phyloP scores from a whole-genome alignment of 2,113 vertebrate species.

The Thalassoma bifasciatum region DNA sequence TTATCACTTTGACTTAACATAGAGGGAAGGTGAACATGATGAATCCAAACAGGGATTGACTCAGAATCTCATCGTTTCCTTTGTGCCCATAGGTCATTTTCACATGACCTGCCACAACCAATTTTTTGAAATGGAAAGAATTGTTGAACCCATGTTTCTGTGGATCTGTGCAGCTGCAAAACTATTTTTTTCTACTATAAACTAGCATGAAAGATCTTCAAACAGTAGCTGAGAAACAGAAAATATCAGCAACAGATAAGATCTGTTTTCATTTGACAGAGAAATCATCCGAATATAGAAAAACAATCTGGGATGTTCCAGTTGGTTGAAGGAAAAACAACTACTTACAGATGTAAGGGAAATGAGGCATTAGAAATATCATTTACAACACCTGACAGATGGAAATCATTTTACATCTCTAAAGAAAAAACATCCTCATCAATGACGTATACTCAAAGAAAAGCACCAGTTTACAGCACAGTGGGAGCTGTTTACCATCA shows the following conservation, averaged over 20 bases:
- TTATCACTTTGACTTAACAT: too few species aligned
- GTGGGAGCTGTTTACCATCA: conserved; percentile 5
- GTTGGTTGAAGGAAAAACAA: not conserved
- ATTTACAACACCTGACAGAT: not conserved
- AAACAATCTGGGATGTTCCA: not conserved
- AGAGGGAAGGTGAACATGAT: too few species aligned
- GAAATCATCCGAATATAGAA: not conserved
- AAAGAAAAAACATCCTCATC: not conserved
- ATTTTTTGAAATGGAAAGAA: too few species aligned
- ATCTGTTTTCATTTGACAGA: not conserved
- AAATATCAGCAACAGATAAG: not conserved
- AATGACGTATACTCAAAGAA: not conserved
- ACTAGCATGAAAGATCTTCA: too few species aligned
- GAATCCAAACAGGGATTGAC: too few species aligned
- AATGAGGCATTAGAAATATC: not conserved
- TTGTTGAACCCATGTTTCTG: not conserved
- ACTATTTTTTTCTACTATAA: too few species aligned
- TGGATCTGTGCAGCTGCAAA: not conserved
- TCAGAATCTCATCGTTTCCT: not conserved
- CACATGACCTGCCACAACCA: not conserved
- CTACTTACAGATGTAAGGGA: not conserved
- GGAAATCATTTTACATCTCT: not conserved
- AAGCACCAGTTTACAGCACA: not conserved
- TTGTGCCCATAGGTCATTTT: not conserved
- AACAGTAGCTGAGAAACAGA: too few species aligned